phyloP scores from a whole-genome alignment of 2,888 invertebrate genomes.

The Carterocephalus palaemon region DNA sequence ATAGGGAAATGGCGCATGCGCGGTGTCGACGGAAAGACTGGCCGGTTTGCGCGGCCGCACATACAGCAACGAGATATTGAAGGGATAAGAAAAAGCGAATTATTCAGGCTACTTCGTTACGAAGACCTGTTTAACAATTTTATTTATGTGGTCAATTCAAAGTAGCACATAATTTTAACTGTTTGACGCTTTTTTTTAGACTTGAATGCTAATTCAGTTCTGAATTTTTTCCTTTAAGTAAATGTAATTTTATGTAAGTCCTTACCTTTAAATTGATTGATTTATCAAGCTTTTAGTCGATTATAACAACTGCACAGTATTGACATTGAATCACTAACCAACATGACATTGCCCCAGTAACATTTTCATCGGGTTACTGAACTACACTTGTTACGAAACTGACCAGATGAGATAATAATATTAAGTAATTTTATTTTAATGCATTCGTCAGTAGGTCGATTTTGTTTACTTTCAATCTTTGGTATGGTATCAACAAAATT shows the following conservation, averaged over 20 bases:
- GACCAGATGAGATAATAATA: no score
- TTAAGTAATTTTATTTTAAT: no score
- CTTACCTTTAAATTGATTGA: no score
- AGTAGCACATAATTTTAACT: neutral
- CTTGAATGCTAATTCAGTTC: no score
- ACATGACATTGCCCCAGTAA: constrained; percentile 12
- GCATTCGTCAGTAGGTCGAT: no score
- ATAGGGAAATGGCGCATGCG: constrained; percentile 47
- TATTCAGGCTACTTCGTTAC: constrained; percentile 15
- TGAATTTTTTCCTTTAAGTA: neutral
- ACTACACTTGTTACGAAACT: constrained; percentile 1
- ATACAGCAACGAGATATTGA: constrained; percentile 10
- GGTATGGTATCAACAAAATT: no score
- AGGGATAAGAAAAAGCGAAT: constrained; percentile 22
- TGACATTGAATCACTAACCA: no score
- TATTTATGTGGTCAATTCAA: constrained; percentile 7
- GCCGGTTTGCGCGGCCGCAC: constrained; percentile 25
- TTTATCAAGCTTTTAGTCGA: no score
- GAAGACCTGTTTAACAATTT: constrained; percentile 15
- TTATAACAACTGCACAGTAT: no score
- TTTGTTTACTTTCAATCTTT: no score
- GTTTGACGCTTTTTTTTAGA: no score
- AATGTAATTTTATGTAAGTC: no score
- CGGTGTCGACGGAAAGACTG: constrained; percentile 45
- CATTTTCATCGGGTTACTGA: constrained; percentile 1